These are phyloP conservation scores for Mus minutoides DNA, from an alignment of 2,797 vertebrate species.

Conservation along the genomic window DNA sequence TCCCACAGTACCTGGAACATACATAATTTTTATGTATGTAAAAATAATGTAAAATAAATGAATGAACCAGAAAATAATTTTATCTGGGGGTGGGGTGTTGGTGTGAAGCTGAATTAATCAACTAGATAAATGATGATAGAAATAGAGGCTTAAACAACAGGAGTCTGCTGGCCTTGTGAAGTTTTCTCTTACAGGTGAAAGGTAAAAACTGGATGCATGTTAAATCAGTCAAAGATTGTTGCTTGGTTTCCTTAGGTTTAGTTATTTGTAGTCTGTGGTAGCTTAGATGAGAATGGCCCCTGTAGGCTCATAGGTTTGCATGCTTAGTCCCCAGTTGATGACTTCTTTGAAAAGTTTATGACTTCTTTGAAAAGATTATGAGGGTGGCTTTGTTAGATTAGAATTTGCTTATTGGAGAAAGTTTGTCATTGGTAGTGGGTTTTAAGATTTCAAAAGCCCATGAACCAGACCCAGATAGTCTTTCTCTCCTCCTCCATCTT, in stretches of 20 bases:
- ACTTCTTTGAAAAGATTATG: not conserved
- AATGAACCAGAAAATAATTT: not conserved
- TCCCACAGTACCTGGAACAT: not conserved
- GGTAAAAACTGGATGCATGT: not conserved
- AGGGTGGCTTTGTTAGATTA: not conserved
- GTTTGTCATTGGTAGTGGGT: not conserved
- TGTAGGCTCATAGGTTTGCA: too few species aligned
- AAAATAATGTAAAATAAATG: not conserved
- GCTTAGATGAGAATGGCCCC: not conserved
- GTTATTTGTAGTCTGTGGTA: not conserved
- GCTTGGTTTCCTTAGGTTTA: conserved; percentile 12
- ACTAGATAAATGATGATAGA: not conserved
- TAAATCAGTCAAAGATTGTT: not conserved
- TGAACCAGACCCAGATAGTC: not conserved
- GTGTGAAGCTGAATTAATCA: not conserved
- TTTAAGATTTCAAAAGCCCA: not conserved
- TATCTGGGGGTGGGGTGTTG: not conserved
- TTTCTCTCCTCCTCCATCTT: not conserved
- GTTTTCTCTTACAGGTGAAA: conserved; percentile 4
- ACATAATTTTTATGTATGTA: conserved; percentile 20
- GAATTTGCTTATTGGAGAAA: not conserved
- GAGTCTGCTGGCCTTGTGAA: not conserved
- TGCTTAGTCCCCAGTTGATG: not conserved
- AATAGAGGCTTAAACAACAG: not conserved
- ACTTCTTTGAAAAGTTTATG: not conserved